Percentiles rank a stretch among this genome's conserved stretches.
Evolutionary conservation across 2,888 invertebrate species (phyloP).

Genomic region (Sphaeridia pumilis): DNA sequence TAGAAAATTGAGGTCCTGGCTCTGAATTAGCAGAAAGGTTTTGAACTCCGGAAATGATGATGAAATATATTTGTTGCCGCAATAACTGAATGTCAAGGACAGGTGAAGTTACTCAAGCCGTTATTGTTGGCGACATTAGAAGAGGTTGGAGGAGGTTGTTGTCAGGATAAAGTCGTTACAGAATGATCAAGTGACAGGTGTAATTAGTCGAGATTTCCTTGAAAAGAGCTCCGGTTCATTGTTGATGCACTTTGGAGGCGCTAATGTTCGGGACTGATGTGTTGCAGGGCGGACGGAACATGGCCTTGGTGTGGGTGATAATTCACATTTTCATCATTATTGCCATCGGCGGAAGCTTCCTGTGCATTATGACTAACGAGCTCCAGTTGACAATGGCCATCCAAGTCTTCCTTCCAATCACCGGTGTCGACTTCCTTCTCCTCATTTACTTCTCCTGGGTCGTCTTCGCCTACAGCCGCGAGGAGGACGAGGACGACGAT

Average conservation of each 20-base stretch:
- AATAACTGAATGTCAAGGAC: too few relatives aligned
- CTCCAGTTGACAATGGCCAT: constrained; percentile 30
- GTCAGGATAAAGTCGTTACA: too few relatives aligned
- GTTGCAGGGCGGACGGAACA: constrained; percentile 30
- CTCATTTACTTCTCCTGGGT: constrained; percentile 35
- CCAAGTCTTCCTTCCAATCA: constrained; percentile 29
- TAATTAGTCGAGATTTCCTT: not conserved
- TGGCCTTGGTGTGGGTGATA: constrained; percentile 35
- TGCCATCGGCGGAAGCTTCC: constrained; percentile 33
- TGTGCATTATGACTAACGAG: constrained; percentile 35
- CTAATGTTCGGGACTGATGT: not conserved
- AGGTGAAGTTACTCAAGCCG: too few relatives aligned
- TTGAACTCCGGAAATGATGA: too few relatives aligned
- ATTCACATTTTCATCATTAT: constrained; percentile 32
- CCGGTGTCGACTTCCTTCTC: constrained; percentile 32
- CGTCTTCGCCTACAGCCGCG: constrained; percentile 30
- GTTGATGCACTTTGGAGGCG: not conserved
- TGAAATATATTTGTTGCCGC: too few relatives aligned
- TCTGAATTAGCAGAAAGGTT: too few relatives aligned
- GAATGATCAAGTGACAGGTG: not conserved
- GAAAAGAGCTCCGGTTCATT: too few relatives aligned
- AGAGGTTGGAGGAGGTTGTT: too few relatives aligned
- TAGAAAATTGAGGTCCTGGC: too few relatives aligned
- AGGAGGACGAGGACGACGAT: constrained; percentile 12
- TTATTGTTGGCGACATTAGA: too few relatives aligned